Percentiles rank a stretch among this genome's conserved stretches.
phyloP scores from a whole-genome alignment of 2,888 invertebrate genomes.

The Aplocera efformata region DNA sequence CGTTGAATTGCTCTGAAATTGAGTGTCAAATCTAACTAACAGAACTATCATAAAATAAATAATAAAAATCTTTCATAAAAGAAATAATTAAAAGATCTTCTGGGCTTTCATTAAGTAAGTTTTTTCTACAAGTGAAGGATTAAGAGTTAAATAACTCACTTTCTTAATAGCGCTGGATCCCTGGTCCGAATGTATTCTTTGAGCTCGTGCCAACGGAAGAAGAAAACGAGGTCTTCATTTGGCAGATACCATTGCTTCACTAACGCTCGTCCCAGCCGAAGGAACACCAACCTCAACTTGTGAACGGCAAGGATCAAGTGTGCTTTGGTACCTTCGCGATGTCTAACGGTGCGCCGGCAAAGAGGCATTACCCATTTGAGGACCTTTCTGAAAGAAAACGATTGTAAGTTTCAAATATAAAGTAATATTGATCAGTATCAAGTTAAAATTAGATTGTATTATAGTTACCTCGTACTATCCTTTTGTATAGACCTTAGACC shows the following conservation, averaged over 20 bases:
- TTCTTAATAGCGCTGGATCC: constrained; percentile 80
- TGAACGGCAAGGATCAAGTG: constrained; percentile 76
- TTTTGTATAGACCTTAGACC: constrained; percentile 74
- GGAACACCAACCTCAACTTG: constrained; percentile 80
- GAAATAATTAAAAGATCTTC: too few relatives aligned
- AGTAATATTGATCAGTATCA: too few relatives aligned
- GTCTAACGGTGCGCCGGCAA: constrained; percentile 81
- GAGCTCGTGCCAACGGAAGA: constrained; percentile 84
- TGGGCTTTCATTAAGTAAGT: too few relatives aligned
- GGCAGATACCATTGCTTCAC: constrained; percentile 83
- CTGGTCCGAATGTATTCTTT: constrained; percentile 72
- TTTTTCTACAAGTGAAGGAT: too few relatives aligned
- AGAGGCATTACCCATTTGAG: constrained; percentile 82
- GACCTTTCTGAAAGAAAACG: constrained; percentile 61
- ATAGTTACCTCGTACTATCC: constrained; percentile 57
- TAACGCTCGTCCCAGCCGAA: constrained; percentile 79
- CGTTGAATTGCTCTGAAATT: constrained; percentile 83
- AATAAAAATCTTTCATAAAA: too few relatives aligned
- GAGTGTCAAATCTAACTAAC: background rate
- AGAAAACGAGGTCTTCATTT: constrained; percentile 82
- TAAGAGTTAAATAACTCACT: constrained; percentile 78
- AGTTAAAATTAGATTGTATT: background rate
- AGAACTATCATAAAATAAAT: too few relatives aligned
- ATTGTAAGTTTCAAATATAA: background rate
- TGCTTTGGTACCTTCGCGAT: constrained; percentile 85